phyloP scores from a whole-genome alignment of 2,113 vertebrate species.

The Bos indicus region DNA sequence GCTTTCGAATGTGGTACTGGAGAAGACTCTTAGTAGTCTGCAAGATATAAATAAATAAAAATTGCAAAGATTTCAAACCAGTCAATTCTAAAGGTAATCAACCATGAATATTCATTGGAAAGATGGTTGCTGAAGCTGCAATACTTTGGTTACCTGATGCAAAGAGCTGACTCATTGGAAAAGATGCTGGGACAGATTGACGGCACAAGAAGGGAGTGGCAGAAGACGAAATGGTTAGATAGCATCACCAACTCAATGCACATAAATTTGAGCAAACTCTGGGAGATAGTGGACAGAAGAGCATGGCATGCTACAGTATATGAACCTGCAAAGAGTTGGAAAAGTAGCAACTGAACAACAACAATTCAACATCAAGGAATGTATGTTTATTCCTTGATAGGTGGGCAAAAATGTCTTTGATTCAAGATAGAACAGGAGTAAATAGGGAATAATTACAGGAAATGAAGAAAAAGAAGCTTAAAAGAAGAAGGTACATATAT shows the following conservation, averaged over 20 bases:
- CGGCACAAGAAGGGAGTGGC: not conserved
- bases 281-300: not conserved
- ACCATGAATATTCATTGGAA: not conserved
- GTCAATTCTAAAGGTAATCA: not conserved
- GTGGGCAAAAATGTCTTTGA: not conserved
- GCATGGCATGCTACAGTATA: not conserved
- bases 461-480: not conserved
- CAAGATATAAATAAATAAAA: too few species aligned
- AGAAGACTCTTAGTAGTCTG: not conserved
- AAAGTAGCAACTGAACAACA: not conserved
- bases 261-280: not conserved
- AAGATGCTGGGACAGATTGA: not conserved
- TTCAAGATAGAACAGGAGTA: not conserved
- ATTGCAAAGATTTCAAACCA: not conserved
- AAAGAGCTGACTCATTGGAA: not conserved
- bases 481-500: not conserved
- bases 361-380: not conserved
- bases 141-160: not conserved
- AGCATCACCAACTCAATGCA: not conserved
- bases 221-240: not conserved
- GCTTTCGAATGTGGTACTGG: not conserved
- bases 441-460: not conserved
- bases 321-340: not conserved
- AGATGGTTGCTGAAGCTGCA: not conserved
- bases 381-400: not conserved